Evolutionary conservation across 2,888 invertebrate species (phyloP).

Genomic region (Philereme transversata): DNA sequence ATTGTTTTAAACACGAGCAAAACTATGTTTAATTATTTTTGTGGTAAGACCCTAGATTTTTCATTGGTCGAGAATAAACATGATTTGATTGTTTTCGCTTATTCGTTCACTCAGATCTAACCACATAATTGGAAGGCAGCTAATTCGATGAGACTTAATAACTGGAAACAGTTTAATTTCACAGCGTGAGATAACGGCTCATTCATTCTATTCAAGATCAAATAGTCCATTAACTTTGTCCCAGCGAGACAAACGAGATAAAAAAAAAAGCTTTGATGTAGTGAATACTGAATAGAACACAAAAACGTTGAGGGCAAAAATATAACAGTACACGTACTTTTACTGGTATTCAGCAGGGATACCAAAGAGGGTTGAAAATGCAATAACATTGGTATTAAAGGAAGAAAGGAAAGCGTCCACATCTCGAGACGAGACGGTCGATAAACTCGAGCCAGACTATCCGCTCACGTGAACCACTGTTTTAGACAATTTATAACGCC

Average conservation of each 20-base stretch:
- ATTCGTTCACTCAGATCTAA: conserved; percentile 11
- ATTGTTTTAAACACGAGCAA: too few relatives aligned
- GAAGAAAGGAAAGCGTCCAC: conserved; percentile 44
- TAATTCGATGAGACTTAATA: conserved; percentile 11
- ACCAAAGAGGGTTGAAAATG: conserved; percentile 10
- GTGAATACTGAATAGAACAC: background rate
- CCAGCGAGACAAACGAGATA: background rate
- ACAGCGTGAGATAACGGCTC: conserved; percentile 1
- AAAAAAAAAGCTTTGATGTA: background rate
- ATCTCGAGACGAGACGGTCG: conserved; percentile 66
- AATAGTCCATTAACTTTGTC: background rate
- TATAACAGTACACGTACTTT: background rate
- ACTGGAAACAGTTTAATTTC: conserved; percentile 2
- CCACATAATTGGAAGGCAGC: conserved; percentile 3
- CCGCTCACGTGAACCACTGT: conserved; percentile 54
- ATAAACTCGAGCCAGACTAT: conserved; percentile 64
- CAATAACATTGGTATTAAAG: conserved; percentile 12
- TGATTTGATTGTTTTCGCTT: conserved; percentile 37
- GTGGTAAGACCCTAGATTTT: too few relatives aligned
- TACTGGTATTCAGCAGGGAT: background rate
- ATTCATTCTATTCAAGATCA: background rate
- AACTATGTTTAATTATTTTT: too few relatives aligned
- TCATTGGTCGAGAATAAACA: conserved; percentile 45
- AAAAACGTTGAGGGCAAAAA: background rate
- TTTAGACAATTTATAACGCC: conserved; percentile 51